Evolutionary conservation across 2,888 invertebrate species (phyloP).

Genomic region (Gastracanthus pulcherrimus): DNA sequence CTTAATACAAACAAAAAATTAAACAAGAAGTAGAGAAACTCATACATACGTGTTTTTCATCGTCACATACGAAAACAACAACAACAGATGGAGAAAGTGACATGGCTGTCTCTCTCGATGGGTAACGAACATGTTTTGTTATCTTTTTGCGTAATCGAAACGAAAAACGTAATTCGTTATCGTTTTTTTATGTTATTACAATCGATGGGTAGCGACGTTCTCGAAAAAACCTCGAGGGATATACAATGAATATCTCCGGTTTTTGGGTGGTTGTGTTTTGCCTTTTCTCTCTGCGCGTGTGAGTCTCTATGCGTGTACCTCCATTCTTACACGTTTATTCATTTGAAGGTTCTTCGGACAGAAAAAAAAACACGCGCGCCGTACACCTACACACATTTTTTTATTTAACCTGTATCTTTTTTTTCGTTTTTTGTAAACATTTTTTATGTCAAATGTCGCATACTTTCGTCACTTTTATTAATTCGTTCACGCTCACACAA

Average conservation of each 20-base stretch:
- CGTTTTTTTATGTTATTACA: constrained; percentile 27
- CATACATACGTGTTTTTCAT: constrained; percentile 19
- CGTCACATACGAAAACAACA: constrained; percentile 53
- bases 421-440: constrained; percentile 14
- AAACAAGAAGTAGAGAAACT: constrained; percentile 22
- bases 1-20: constrained; percentile 31
- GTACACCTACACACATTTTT: constrained; percentile 31
- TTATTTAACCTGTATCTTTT: constrained; percentile 14
- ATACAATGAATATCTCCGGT: constrained; percentile 23
- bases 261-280: too few relatives aligned
- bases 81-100: constrained; percentile 46
- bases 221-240: constrained; percentile 41
- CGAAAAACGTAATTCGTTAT: not conserved
- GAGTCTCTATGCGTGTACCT: not conserved
- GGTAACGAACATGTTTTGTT: not conserved
- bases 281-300: constrained; percentile 24
- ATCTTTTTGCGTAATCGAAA: not conserved
- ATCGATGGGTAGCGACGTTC: constrained; percentile 48
- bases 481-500: constrained; percentile 31
- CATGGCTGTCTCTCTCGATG: not conserved
- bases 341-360: constrained; percentile 42
- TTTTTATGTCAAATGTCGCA: constrained; percentile 33
- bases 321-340: constrained; percentile 13
- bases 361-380: constrained; percentile 29
- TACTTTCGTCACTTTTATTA: not conserved